Conservation (phyloP, 2,888 invertebrate genomes). For the Ephialtes manifestator region DNA sequence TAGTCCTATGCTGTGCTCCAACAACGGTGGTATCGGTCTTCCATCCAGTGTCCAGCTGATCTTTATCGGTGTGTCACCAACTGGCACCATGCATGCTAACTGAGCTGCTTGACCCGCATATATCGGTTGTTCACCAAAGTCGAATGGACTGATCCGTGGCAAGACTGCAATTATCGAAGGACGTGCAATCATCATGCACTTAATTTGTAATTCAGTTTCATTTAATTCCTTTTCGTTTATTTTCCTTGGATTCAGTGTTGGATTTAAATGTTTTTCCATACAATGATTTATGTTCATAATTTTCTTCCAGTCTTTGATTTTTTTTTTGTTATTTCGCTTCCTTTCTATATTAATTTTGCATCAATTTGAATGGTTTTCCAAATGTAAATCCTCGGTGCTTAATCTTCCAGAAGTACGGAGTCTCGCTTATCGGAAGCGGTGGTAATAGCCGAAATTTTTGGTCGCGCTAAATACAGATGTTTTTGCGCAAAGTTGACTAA, state of each 20-base stretch:
- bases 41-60: slow-evolving; percentile 88
- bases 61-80: slow-evolving; percentile 88
- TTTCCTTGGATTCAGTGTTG: neutral
- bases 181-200: slow-evolving; percentile 17
- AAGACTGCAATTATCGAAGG: slow-evolving; percentile 89
- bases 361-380: neutral
- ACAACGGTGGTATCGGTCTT: slow-evolving; percentile 83
- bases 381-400: neutral
- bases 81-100: slow-evolving; percentile 89
- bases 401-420: neutral
- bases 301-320: neutral
- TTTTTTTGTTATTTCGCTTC: neutral
- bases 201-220: neutral
- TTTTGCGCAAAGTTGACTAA: neutral
- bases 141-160: slow-evolving; percentile 93
- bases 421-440: neutral
- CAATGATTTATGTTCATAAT: neutral
- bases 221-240: neutral
- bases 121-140: slow-evolving; percentile 92
- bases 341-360: neutral
- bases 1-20: slow-evolving; percentile 83
- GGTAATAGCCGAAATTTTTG: neutral
- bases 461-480: neutral
- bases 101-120: slow-evolving; percentile 93
- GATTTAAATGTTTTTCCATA: neutral